A percentile compares a stretch with the other conserved stretches of the same genome.
Evolutionary conservation across 2,797 vertebrate genomes (phyloP).

Genomic region (Darevskia nairensis): DNA sequence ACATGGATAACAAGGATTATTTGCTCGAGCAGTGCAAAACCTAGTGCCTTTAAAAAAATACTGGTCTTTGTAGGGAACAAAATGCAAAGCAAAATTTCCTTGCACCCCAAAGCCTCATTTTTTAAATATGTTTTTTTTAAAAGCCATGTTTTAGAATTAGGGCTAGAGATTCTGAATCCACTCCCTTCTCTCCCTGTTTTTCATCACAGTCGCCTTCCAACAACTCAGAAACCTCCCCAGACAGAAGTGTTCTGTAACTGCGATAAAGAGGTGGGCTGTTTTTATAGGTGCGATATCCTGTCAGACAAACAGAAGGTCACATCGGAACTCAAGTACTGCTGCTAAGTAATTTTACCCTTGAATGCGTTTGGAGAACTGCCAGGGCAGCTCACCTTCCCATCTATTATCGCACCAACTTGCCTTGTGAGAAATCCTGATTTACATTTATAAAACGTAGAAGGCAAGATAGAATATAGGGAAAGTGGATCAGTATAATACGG

Average conservation of each 20-base stretch:
- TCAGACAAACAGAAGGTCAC: slow-evolving; percentile 22
- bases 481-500: neutral
- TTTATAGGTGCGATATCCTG: slow-evolving; percentile 24
- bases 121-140: neutral
- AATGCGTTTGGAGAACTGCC: slow-evolving; percentile 1
- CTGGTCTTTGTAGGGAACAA: neutral
- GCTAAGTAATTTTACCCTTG: slow-evolving; percentile 28
- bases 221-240: neutral
- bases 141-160: neutral
- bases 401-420: neutral
- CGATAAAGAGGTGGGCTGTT: slow-evolving; percentile 17
- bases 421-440: slow-evolving; percentile 2
- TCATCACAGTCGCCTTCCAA: slow-evolving; percentile 13
- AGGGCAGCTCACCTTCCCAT: neutral
- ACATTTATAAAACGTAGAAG: neutral
- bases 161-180: neutral
- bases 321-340: slow-evolving; percentile 12
- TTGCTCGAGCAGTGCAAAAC: neutral
- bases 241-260: slow-evolving; percentile 27
- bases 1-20: neutral
- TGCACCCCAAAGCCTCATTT: neutral
- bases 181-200: neutral
- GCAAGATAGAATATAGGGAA: neutral
- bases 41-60: neutral
- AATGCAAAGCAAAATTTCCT: neutral